These are phyloP conservation scores for Cervus canadensis DNA, from an alignment of 2,113 vertebrate species.

Conservation along the genomic window DNA sequence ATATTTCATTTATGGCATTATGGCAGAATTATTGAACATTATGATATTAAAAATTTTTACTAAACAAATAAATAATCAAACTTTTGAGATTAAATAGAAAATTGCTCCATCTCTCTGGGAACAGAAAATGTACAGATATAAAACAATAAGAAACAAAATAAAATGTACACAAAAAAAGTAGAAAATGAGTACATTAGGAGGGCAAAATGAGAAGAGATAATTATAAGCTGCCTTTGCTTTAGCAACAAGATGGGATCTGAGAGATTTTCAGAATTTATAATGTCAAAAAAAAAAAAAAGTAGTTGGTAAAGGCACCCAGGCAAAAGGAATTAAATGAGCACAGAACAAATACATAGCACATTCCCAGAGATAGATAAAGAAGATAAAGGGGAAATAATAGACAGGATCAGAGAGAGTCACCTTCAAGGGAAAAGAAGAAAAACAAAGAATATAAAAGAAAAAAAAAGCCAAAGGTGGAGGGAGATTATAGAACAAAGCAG, in stretches of 20 bases:
- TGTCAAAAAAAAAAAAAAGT: not conserved
- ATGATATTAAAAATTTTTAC: not conserved
- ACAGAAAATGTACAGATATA: not conserved
- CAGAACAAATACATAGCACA: not conserved
- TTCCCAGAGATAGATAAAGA: not conserved
- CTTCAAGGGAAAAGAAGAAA: not conserved
- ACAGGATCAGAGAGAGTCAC: not conserved
- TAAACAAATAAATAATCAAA: not conserved
- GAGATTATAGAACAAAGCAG: not conserved
- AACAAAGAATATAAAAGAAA: not conserved
- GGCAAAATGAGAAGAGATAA: not conserved
- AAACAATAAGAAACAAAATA: not conserved
- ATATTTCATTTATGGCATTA: not conserved
- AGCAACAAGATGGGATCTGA: not conserved
- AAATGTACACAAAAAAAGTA: not conserved
- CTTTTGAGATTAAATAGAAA: not conserved
- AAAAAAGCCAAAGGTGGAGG: not conserved
- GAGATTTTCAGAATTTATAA: not conserved
- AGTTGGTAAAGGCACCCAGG: not conserved
- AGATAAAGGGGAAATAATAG: not conserved
- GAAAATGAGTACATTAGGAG: not conserved
- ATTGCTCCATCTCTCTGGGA: not conserved
- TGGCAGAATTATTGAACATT: not conserved
- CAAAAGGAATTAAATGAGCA: not conserved
- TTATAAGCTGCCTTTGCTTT: not conserved